These are phyloP conservation scores for Drosophila affinis DNA, from an alignment of 2,888 invertebrate genomes.

Conservation along the genomic window DNA sequence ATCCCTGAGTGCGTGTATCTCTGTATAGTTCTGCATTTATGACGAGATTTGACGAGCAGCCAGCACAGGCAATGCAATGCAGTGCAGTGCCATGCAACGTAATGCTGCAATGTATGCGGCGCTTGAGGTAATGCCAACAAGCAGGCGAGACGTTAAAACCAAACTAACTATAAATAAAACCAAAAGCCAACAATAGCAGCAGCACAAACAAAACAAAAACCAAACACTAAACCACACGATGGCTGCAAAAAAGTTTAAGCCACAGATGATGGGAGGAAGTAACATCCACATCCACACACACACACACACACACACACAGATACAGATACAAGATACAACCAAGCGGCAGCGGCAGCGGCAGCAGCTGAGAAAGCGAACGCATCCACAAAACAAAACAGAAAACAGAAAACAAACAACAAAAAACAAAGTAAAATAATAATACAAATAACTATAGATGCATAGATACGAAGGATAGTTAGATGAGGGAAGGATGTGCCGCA, in stretches of 20 bases:
- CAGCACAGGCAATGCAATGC: constrained; percentile 35
- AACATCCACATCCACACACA: constrained; percentile 4
- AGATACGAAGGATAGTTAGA: constrained; percentile 76
- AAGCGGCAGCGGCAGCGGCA: constrained; percentile 42
- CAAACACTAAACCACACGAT: constrained; percentile 10
- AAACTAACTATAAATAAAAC: constrained; percentile 76
- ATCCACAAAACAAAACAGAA: constrained; percentile 1
- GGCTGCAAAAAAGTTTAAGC: constrained; percentile 1
- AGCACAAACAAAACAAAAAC: constrained; percentile 12
- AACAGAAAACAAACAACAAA: constrained; percentile 15
- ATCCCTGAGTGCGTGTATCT: constrained; percentile 26
- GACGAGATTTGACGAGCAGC: constrained; percentile 71
- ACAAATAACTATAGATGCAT: constrained; percentile 78
- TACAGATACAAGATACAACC: constrained; percentile 12
- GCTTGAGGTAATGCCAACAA: constrained; percentile 32
- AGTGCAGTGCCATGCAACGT: not conserved
- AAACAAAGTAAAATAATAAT: constrained; percentile 76
- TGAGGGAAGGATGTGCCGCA: constrained; percentile 66
- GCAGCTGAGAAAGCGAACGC: constrained; percentile 43
- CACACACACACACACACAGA: constrained; percentile 3
- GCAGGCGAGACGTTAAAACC: constrained; percentile 55
- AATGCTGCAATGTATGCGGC: not conserved
- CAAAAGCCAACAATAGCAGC: constrained; percentile 65
- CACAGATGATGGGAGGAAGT: not conserved
- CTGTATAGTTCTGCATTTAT: constrained; percentile 75